Base-by-base conservation (phyloP, 1,140 invertebrate species). In the Platorchestia sp. region DNA sequence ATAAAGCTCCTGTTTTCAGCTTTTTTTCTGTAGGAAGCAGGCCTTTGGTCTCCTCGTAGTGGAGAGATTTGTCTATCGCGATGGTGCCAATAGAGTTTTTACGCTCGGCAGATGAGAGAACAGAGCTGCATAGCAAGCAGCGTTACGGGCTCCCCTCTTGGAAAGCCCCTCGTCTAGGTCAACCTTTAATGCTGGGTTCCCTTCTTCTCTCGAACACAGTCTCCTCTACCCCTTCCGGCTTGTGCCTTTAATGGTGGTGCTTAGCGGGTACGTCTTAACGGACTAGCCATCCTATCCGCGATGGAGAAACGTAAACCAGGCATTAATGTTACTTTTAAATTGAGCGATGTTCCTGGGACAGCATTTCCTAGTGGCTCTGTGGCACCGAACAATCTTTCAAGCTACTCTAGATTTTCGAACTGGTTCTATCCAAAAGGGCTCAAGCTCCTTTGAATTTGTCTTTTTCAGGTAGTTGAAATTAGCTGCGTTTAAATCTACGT, bases 41-140 rank as follows among this genome's bases (percentile, higher is more conserved):
- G 41, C 87, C 41, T 47, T 47, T 93, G 91, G 45, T 47, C 91
- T 45, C 91, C 91, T 45, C 91, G 43, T 47, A 47, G 91, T 93
- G 91, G 45, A 44, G 41, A 93, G 91, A 93, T 93, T 93, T 93
- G 91, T 7, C 91, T 45, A 93, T 45, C 43, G 40, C 44, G 91
- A 93, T 44, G 43, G 41, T 93, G 91, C 91, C 91, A 47, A 93
- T 93, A 93, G 91, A 93, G 45, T 45, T 45, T 93, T 93, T 47
- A 93, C 91, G 91, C 91, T 40, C 45, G 91, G 45, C 91, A 93
- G 91, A 93, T 93, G 91, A 93, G 91, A 93, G 43, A 45, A n/a
- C 91, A 19, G 91, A 45, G 41, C 45, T 93, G 91, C 45, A 93
- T 93, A 47, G 91, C 91, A 93, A 93, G 91, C 91, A 47, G 91